Percentiles rank a stretch among this genome's conserved stretches.
Evolutionary conservation across 2,888 invertebrate species (phyloP).

Genomic region (Pristionchus mayeri): DNA sequence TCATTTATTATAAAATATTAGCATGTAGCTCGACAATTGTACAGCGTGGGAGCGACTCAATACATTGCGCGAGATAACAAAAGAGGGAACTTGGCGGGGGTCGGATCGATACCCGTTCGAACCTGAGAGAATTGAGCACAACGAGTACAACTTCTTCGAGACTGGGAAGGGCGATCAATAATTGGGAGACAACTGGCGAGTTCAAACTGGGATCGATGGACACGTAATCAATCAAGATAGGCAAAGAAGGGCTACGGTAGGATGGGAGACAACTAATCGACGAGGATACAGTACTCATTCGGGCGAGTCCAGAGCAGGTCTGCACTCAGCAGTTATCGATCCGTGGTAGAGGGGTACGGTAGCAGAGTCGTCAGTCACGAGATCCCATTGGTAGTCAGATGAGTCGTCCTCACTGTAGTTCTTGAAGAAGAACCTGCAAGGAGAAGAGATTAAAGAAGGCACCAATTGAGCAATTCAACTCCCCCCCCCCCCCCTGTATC

Average conservation of each 20-base stretch:
- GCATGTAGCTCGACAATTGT: conserved; percentile 44
- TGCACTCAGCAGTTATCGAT: conserved; percentile 60
- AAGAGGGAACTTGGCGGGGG: not conserved
- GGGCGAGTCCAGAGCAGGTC: conserved; percentile 53
- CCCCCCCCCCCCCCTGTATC: too few species aligned
- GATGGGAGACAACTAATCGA: not conserved
- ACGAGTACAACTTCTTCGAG: conserved; percentile 11
- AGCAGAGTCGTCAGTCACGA: conserved; percentile 59
- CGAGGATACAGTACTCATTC: not conserved
- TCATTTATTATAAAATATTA: conserved; percentile 45
- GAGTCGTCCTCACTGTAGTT: conserved; percentile 64
- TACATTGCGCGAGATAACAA: not conserved
- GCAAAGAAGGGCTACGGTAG: conserved; percentile 23
- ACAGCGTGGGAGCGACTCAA: not conserved
- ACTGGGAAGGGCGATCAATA: not conserved
- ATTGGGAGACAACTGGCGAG: not conserved
- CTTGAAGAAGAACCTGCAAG: conserved; percentile 67
- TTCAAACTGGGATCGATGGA: conserved; percentile 33
- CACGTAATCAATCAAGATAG: not conserved
- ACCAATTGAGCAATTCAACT: too few species aligned
- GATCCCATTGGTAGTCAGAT: conserved; percentile 65
- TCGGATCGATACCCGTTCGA: conserved; percentile 14
- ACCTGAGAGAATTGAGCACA: conserved; percentile 36
- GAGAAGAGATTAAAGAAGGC: not conserved
- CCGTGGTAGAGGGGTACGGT: conserved; percentile 62